phyloP scores from a whole-genome alignment of 2,113 vertebrate genomes.

The Scortum barcoo region DNA sequence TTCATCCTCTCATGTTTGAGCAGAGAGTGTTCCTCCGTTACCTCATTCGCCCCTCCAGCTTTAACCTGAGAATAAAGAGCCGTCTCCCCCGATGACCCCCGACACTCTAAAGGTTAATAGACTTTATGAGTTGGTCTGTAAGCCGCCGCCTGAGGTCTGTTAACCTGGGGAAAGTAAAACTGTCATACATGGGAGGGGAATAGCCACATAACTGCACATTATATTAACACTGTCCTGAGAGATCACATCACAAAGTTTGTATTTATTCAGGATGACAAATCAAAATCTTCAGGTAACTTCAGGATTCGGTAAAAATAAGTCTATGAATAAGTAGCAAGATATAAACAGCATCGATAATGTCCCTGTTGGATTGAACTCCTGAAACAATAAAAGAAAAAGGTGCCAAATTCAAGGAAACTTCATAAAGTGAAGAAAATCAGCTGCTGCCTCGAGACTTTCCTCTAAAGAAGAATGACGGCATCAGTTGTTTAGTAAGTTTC shows the following conservation, averaged over 20 bases:
- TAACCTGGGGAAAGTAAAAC: background rate
- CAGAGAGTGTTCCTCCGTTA: conserved; percentile 7
- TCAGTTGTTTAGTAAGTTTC: too few species aligned
- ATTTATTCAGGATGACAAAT: background rate
- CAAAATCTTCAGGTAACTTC: background rate
- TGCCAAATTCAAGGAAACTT: too few species aligned
- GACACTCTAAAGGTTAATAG: conserved; percentile 31
- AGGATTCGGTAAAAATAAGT: too few species aligned
- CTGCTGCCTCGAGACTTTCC: too few species aligned
- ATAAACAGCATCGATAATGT: too few species aligned
- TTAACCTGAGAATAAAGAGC: background rate
- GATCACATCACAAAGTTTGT: background rate
- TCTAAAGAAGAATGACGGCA: too few species aligned
- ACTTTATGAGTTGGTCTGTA: conserved; percentile 34
- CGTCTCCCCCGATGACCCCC: background rate
- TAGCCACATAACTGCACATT: background rate
- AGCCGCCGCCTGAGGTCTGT: background rate
- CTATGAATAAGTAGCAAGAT: too few species aligned
- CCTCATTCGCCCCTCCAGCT: background rate
- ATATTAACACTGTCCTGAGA: background rate
- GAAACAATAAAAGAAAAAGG: too few species aligned
- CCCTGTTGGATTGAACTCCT: too few species aligned
- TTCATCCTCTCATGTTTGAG: conserved; percentile 30
- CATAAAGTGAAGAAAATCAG: too few species aligned
- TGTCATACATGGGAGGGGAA: background rate